Conservation (phyloP, 2,888 invertebrate genomes). For the Parapristionchus giblindavisi region DNA sequence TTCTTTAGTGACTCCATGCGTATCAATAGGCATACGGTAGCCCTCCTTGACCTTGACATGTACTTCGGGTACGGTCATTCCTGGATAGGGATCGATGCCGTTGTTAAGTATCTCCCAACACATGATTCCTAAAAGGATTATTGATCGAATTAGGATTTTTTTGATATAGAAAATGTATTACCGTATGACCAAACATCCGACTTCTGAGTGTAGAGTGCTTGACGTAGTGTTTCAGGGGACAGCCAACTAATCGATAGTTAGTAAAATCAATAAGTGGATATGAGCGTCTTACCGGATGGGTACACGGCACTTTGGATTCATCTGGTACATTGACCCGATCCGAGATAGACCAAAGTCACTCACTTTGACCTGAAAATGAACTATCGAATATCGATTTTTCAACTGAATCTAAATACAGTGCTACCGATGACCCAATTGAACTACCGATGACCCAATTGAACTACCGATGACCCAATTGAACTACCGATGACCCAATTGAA, state of each 20-base stretch:
- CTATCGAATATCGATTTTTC: no score
- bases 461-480: no score
- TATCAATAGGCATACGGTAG: slow-evolving; percentile 43
- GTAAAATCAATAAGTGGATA: neutral
- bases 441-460: no score
- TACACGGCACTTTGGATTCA: slow-evolving; percentile 14
- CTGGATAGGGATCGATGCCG: slow-evolving; percentile 26
- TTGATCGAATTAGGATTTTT: neutral
- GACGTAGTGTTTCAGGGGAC: slow-evolving; percentile 40
- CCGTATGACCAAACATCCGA: slow-evolving; percentile 39
- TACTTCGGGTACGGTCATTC: slow-evolving; percentile 41
- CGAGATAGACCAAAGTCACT: slow-evolving; percentile 52
- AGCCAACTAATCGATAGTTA: slow-evolving; percentile 37
- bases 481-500: no score
- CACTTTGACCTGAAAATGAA: slow-evolving; percentile 49
- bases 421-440: no score
- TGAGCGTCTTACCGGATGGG: slow-evolving; percentile 39
- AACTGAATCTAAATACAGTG: no score
- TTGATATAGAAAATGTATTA: neutral
- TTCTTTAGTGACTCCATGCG: neutral
- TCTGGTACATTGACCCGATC: slow-evolving; percentile 32
- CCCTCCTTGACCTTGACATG: slow-evolving; percentile 40
- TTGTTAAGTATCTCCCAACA: slow-evolving; percentile 35
- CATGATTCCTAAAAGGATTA: slow-evolving; percentile 33
- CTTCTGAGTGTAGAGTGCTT: slow-evolving; percentile 33